Evolutionary conservation across 2,888 invertebrate species (phyloP), one percentile per base, ranked within the genome.

Genomic region (Acronicta leporina): DNA sequence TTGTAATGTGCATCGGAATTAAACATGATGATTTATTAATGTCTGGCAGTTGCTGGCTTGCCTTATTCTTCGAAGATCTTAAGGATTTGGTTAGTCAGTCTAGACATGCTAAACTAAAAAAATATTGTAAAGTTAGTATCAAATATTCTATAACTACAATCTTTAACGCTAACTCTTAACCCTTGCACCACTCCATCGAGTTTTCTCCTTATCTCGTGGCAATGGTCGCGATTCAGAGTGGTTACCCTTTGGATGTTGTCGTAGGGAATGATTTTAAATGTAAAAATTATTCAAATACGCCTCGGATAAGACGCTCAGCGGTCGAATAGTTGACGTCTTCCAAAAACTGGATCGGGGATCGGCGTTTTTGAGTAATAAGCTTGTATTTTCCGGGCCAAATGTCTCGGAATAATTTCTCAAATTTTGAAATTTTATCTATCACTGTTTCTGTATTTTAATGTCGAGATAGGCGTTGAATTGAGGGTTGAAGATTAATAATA

Each of bases 241-340:
- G 94, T 93, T 94, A 94, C 94, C 94, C 94, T 94, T 94, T 94
- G 92, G 93, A 93, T 92, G 92, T 92, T 89, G 92, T 92, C 92
- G 89, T 90, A 87, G 89, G 91, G 90, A 94, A 93, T 94, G 94
- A 94, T 94, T 94, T 93, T 94, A 94, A 94, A 94, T 94, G 94
- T 93, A 94, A 93, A 93, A 94, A 94, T 94, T 94, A 94, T 94
- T 94, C 93, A 94, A 94, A 94, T 94, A 67, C 74, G 64, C 60
- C 77, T 73, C 79, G 92, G 92, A 91, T 91, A 91, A 92, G 92
- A 85, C 86, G 82, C 73, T 73, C 86, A 84, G 73, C 90, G 88
- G 91, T 87, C 90, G 89, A 92, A 89, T 88, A 88, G 87, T 87
- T 87, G 87, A 85, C 86, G 85, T 85, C 85, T 83, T 80, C 81